phyloP scores from a whole-genome alignment of 2,888 invertebrate genomes.

The Theodoxus fluviatilis region DNA sequence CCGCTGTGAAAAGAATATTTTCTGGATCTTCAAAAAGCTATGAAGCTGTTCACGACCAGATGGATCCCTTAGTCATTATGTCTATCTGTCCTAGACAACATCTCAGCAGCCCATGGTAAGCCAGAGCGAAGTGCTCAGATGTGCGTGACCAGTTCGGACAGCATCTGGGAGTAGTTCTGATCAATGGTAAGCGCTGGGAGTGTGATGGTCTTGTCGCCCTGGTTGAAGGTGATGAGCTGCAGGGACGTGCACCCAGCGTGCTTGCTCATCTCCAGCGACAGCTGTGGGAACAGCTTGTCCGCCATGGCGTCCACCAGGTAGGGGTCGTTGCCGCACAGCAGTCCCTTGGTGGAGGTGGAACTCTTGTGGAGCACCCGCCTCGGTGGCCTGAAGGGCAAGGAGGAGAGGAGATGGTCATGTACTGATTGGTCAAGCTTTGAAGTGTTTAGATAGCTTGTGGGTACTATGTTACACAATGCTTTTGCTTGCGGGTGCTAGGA shows the following conservation, averaged over 20 bases:
- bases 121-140: too few species aligned
- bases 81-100: too few species aligned
- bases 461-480: too few species aligned
- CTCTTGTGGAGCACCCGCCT: conserved; percentile 38
- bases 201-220: conserved; percentile 65
- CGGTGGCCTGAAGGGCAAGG: conserved; percentile 40
- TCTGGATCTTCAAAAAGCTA: too few species aligned
- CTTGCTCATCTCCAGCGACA: conserved; percentile 50
- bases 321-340: conserved; percentile 67
- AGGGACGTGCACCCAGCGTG: conserved; percentile 50
- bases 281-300: conserved; percentile 65
- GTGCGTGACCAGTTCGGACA: conserved; percentile 68
- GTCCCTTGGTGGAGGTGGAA: conserved; percentile 44
- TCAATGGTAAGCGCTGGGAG: conserved; percentile 67
- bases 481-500: too few species aligned
- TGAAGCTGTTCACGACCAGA: too few species aligned
- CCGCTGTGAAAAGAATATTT: too few species aligned
- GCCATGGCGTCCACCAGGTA: conserved; percentile 65
- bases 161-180: conserved; percentile 68
- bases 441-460: too few species aligned
- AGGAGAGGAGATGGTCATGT: too few species aligned
- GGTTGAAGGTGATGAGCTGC: conserved; percentile 62
- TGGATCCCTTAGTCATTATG: too few species aligned
- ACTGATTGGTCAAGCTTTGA: too few species aligned
- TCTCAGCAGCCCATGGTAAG: too few species aligned